A percentile compares a stretch with the other conserved stretches of the same genome.
Conservation (phyloP, 2,888 invertebrate species). For the Patella pellucida region DNA sequence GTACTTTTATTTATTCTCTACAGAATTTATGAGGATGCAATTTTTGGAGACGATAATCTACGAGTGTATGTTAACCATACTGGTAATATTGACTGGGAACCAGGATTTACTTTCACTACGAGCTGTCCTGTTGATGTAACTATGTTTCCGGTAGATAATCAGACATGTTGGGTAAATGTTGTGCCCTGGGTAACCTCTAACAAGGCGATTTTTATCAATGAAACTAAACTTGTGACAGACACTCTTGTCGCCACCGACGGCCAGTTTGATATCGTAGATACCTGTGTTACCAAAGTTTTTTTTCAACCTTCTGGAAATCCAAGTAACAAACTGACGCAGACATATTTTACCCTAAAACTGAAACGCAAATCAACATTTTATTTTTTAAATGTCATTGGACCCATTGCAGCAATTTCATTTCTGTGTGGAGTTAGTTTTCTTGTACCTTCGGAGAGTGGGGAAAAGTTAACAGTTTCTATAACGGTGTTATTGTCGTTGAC, state of each 20-base stretch:
- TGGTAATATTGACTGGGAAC: neutral
- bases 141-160: neutral
- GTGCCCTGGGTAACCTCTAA: neutral
- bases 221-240: neutral
- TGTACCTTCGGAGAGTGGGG: neutral
- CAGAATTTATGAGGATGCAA: neutral
- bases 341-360: neutral
- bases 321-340: neutral
- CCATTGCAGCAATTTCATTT: neutral
- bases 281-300: neutral
- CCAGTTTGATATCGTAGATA: neutral
- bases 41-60: neutral
- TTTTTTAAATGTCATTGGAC: neutral
- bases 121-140: neutral
- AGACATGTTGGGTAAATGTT: neutral
- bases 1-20: neutral
- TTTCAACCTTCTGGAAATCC: neutral
- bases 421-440: neutral
- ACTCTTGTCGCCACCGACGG: neutral
- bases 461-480: neutral
- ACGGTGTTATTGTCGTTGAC: neutral
- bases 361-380: neutral
- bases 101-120: neutral
- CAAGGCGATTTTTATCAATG: neutral
- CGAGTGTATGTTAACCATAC: neutral